These are phyloP conservation scores for Phocoena sinus DNA, from an alignment of 2,113 vertebrate genomes.

Conservation along the genomic window DNA sequence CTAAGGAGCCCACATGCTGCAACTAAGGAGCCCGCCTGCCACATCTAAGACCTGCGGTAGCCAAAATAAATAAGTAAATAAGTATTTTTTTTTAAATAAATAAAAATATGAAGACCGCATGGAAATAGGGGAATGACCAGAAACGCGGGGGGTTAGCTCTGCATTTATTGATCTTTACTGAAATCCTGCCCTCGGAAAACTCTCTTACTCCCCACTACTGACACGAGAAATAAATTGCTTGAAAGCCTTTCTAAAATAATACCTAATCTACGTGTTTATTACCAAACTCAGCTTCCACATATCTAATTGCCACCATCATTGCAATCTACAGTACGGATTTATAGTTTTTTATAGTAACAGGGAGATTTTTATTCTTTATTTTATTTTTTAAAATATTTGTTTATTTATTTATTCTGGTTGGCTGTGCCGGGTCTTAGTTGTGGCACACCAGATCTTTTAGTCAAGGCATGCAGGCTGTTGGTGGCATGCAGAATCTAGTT, in stretches of 20 bases:
- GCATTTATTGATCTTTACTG: background rate
- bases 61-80: too few relatives aligned
- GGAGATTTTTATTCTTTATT: background rate
- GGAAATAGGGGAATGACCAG: background rate
- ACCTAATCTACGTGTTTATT: background rate
- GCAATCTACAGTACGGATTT: constrained; percentile 9
- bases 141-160: too few relatives aligned
- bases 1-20: too few relatives aligned
- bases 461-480: too few relatives aligned
- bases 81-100: too few relatives aligned
- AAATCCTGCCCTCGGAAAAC: background rate
- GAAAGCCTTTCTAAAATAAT: background rate
- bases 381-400: too few relatives aligned
- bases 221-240: background rate
- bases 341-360: constrained; percentile 22
- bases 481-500: too few relatives aligned
- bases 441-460: too few relatives aligned
- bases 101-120: background rate
- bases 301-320: background rate
- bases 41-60: too few relatives aligned
- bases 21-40: too few relatives aligned
- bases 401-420: too few relatives aligned
- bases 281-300: background rate
- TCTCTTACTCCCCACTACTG: background rate
- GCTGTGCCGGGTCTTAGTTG: too few relatives aligned